A percentile compares a stretch with the other conserved stretches of the same genome.
phyloP scores from a whole-genome alignment of 2,888 invertebrate genomes.

The Drosophila macrospina region DNA sequence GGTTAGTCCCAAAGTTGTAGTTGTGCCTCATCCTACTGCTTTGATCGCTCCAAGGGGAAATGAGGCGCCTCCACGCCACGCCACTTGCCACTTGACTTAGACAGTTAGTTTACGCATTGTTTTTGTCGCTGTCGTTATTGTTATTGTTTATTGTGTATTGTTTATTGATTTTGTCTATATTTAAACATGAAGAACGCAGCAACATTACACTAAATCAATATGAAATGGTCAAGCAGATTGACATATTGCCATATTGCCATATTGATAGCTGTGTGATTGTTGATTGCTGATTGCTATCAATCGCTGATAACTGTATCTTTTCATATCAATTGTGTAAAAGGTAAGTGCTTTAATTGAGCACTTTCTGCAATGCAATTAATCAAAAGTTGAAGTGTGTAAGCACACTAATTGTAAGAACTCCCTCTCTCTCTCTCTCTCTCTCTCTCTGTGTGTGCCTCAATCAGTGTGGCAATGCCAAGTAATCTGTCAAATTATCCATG shows the following conservation, averaged over 20 bases:
- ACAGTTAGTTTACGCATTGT: slow-evolving; percentile 7
- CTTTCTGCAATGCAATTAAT: slow-evolving; percentile 19
- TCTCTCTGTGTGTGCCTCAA: too few species aligned
- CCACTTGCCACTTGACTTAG: too few species aligned
- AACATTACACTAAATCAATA: slow-evolving; percentile 22
- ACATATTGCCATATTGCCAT: slow-evolving; percentile 18
- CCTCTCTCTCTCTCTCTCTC: too few species aligned
- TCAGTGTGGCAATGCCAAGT: slow-evolving; percentile 46
- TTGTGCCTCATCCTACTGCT: slow-evolving; percentile 1
- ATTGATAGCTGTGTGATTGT: slow-evolving; percentile 2
- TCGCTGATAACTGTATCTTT: background rate
- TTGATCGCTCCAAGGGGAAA: background rate
- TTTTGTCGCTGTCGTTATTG: too few species aligned
- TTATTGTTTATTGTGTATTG: slow-evolving; percentile 4
- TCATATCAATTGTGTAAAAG: background rate
- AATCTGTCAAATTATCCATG: slow-evolving; percentile 83
- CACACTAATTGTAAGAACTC: slow-evolving; percentile 20
- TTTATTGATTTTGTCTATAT: background rate
- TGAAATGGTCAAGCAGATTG: slow-evolving; percentile 24
- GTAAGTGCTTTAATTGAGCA: slow-evolving; percentile 16
- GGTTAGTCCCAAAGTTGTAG: slow-evolving; percentile 2
- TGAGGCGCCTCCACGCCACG: slow-evolving; percentile 16
- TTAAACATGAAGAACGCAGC: background rate
- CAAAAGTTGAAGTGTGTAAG: slow-evolving; percentile 1
- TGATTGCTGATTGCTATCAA: slow-evolving; percentile 9